These are phyloP conservation scores for Steinernema khuongi DNA, from an alignment of 1,140 invertebrate species.

Conservation along the genomic window DNA sequence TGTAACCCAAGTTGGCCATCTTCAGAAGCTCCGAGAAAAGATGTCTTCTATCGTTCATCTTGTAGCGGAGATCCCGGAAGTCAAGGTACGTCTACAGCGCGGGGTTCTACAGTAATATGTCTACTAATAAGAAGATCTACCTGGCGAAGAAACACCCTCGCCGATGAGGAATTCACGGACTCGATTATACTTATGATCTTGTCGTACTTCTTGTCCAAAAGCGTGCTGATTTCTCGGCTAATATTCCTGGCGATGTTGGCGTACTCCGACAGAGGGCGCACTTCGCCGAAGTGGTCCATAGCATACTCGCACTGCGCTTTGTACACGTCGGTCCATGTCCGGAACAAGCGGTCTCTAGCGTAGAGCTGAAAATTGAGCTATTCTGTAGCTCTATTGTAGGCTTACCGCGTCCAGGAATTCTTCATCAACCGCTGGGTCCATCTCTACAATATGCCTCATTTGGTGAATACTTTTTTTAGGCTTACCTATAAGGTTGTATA, in stretches of 20 bases:
- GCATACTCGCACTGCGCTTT: background rate
- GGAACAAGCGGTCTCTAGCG: background rate
- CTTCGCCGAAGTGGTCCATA: background rate
- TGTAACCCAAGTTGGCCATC: background rate
- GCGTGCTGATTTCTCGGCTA: background rate
- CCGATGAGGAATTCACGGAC: background rate
- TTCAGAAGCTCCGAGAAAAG: background rate
- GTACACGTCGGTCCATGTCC: background rate
- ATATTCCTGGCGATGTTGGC: background rate
- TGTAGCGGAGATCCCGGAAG: background rate
- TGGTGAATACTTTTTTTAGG: background rate
- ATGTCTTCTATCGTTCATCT: background rate
- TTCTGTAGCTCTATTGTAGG: background rate
- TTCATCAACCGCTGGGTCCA: background rate
- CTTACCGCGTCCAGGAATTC: background rate
- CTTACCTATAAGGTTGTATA: background rate
- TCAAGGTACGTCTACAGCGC: background rate
- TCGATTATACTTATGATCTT: background rate
- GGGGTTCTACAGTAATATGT: background rate
- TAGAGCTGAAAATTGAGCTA: background rate
- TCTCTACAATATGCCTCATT: background rate
- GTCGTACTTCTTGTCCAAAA: background rate
- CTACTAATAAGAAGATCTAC: background rate
- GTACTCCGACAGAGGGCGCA: background rate
- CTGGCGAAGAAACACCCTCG: background rate